Conservation (phyloP, 2,888 invertebrate genomes). For the Caenorhabditis imperialis region DNA sequence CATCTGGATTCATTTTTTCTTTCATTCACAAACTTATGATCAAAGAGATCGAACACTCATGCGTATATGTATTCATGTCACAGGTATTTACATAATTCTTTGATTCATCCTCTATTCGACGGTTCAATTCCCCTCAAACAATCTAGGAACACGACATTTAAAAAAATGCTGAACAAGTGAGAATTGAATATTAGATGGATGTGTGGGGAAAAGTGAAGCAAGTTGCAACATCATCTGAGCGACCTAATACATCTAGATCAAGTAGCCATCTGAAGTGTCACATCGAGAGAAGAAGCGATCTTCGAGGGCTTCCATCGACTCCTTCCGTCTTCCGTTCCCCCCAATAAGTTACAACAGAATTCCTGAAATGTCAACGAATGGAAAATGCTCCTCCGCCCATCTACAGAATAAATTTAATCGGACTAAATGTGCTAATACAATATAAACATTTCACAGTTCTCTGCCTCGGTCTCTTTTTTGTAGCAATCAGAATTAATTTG, state of each 20-base stretch:
- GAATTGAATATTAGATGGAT: no score
- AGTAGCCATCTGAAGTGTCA: constrained; percentile 34
- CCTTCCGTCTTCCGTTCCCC: neutral
- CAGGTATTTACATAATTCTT: constrained; percentile 8
- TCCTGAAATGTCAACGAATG: neutral
- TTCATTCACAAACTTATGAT: no score
- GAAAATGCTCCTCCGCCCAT: constrained; percentile 10
- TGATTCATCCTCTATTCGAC: constrained; percentile 17
- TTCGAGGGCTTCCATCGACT: no score
- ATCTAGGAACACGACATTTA: constrained; percentile 17
- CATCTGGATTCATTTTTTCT: no score
- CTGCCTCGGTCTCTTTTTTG: constrained; percentile 3
- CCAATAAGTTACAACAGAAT: constrained; percentile 1
- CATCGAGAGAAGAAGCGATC: constrained; percentile 1
- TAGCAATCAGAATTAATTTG: constrained; percentile 14
- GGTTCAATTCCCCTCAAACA: constrained; percentile 20
- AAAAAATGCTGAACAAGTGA: no score
- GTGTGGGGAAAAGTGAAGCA: no score
- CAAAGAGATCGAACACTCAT: neutral
- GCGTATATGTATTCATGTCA: constrained; percentile 19
- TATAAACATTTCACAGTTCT: constrained; percentile 24
- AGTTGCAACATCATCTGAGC: constrained; percentile 30
- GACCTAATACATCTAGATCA: constrained; percentile 45
- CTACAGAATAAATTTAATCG: constrained; percentile 22
- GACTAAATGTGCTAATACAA: constrained; percentile 48